Percentiles rank a stretch among this genome's conserved stretches.
Evolutionary conservation across 2,113 vertebrate species (phyloP).

Genomic region (Malurus elegans): DNA sequence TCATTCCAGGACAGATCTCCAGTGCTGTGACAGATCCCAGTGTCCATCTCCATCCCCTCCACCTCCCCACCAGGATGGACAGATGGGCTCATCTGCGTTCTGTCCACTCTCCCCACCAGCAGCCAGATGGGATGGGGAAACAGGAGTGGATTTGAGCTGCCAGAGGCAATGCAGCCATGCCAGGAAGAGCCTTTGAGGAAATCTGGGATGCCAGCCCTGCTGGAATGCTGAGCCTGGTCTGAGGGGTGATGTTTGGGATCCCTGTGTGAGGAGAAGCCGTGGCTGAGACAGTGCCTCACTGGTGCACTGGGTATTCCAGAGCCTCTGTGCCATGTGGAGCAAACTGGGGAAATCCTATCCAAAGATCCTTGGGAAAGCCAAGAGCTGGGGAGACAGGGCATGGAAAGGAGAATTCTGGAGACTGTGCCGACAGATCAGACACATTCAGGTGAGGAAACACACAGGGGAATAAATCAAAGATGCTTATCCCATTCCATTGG

Average conservation of each 20-base stretch:
- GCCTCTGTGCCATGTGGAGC: not conserved
- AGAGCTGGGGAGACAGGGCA: not conserved
- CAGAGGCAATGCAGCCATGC: not conserved
- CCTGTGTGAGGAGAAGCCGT: not conserved
- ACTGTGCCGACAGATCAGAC: not conserved
- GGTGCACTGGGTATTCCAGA: not conserved
- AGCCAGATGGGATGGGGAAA: not conserved
- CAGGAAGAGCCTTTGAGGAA: constrained; percentile 1
- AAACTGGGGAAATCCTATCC: not conserved
- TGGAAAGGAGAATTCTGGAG: not conserved
- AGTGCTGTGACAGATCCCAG: not conserved
- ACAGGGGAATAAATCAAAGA: not conserved
- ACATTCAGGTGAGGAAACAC: rapidly evolving
- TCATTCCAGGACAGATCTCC: rapidly evolving
- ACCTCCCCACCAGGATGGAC: not conserved
- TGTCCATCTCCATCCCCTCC: not conserved
- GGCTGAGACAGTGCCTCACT: not conserved
- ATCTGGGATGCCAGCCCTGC: not conserved
- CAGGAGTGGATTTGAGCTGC: not conserved
- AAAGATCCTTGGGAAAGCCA: not conserved
- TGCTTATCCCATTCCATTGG: rapidly evolving
- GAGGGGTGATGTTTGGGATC: rapidly evolving
- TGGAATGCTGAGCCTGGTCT: not conserved
- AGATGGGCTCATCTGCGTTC: rapidly evolving
- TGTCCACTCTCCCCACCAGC: not conserved